phyloP scores from a whole-genome alignment of 1,140 invertebrate genomes.

The Drosophila trapezifrons region DNA sequence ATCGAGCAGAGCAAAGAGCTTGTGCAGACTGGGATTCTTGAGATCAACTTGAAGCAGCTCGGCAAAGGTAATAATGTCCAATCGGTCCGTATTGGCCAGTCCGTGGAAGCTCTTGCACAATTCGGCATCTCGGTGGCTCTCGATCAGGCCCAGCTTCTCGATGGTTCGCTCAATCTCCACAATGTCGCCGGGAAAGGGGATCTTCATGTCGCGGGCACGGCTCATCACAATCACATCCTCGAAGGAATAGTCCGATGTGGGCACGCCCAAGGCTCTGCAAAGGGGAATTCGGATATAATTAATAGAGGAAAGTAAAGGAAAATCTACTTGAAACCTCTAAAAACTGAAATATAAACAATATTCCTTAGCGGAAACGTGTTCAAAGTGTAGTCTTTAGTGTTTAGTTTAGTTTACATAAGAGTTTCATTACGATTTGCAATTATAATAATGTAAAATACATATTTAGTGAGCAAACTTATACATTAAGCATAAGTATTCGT shows the following conservation, averaged over 20 bases:
- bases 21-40: conserved; percentile 62
- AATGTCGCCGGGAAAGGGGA: conserved; percentile 89
- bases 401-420: too few relatives aligned
- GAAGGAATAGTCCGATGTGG: conserved; percentile 95
- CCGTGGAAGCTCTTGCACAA: conserved; percentile 54
- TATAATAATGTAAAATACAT: too few relatives aligned
- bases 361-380: too few relatives aligned
- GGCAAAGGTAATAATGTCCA: conserved; percentile 74
- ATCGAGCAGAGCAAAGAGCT: conserved; percentile 73
- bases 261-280: conserved; percentile 90
- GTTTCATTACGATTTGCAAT: too few relatives aligned
- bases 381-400: too few relatives aligned
- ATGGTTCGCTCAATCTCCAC: conserved; percentile 92
- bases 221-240: conserved; percentile 95
- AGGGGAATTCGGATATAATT: not conserved
- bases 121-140: conserved; percentile 57
- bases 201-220: conserved; percentile 91
- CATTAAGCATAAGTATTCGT: too few relatives aligned
- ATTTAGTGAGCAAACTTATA: too few relatives aligned
- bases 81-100: conserved; percentile 59
- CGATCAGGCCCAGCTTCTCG: conserved; percentile 85
- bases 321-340: too few relatives aligned
- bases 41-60: conserved; percentile 69
- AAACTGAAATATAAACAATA: too few relatives aligned
- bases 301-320: not conserved